Conservation (phyloP, 2,797 vertebrate genomes). For the Gymnoscopelus braueri region DNA sequence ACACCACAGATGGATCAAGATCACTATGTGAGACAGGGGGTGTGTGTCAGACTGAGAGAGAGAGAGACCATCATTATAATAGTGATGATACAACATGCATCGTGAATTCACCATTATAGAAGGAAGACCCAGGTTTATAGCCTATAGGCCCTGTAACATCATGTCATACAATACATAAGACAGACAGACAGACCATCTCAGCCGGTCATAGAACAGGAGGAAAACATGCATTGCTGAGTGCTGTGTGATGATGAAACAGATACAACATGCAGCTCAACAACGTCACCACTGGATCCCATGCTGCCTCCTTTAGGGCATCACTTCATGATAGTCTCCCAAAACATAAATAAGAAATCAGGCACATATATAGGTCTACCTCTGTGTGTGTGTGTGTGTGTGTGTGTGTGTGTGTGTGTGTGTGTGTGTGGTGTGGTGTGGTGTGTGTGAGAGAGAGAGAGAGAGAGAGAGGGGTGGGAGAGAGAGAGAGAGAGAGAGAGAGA, state of each 20-base stretch:
- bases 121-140: slow-evolving; percentile 48
- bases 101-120: slow-evolving; percentile 24
- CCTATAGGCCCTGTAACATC: too few relatives aligned
- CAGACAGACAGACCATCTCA: too few relatives aligned
- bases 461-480: neutral
- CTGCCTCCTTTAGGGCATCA: slow-evolving; percentile 43
- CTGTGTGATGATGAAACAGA: slow-evolving; percentile 56
- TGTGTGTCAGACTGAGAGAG: neutral
- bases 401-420: slow-evolving; percentile 4
- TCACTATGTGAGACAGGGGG: slow-evolving; percentile 7
- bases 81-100: too few relatives aligned
- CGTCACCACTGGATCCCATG: slow-evolving; percentile 51
- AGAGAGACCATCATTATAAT: neutral
- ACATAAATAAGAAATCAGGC: slow-evolving; percentile 71
- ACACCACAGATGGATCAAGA: slow-evolving; percentile 38
- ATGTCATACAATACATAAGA: slow-evolving; percentile 28
- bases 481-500: neutral
- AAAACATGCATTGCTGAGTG: slow-evolving; percentile 3
- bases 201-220: too few relatives aligned
- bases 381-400: slow-evolving; percentile 1
- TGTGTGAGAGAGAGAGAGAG: neutral
- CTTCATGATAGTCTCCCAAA: slow-evolving; percentile 69
- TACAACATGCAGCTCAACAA: slow-evolving; percentile 29
- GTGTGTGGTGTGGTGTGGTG: slow-evolving; percentile 8
- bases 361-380: slow-evolving; percentile 30